A percentile compares a stretch with the other conserved stretches of the same genome.
phyloP scores from a whole-genome alignment of 1,140 invertebrate species.

The Mactra quadrangularis region DNA sequence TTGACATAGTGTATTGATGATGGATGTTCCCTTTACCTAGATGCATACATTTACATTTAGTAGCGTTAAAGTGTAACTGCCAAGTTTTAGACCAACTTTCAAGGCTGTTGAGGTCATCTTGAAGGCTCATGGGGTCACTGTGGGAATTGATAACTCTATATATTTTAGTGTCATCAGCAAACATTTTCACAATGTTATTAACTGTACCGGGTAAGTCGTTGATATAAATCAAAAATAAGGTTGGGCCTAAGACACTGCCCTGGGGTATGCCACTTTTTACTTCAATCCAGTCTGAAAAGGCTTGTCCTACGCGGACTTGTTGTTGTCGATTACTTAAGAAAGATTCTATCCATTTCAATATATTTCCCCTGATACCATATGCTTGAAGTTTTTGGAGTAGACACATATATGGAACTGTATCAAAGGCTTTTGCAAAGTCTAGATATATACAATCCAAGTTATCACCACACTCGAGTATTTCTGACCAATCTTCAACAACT shows the following conservation, averaged over 20 bases:
- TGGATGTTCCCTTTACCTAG: too few relatives aligned
- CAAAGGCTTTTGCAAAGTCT: too few relatives aligned
- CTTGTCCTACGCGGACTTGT: constrained; percentile 51
- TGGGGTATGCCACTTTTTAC: constrained; percentile 67
- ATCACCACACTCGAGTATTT: too few relatives aligned
- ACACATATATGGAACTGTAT: too few relatives aligned
- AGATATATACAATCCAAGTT: too few relatives aligned
- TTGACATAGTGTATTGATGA: too few relatives aligned
- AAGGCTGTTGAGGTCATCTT: too few relatives aligned
- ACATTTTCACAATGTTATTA: constrained; percentile 30
- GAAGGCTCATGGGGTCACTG: neutral
- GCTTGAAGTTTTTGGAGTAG: constrained; percentile 6
- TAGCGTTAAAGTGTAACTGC: too few relatives aligned
- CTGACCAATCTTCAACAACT: constrained; percentile 2
- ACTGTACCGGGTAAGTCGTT: constrained; percentile 58
- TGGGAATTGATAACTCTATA: constrained; percentile 10
- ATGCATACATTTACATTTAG: too few relatives aligned
- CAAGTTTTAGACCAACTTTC: too few relatives aligned
- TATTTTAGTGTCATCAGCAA: constrained; percentile 65
- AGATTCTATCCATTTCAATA: constrained; percentile 59
- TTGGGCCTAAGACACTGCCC: constrained; percentile 65
- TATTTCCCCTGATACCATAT: constrained; percentile 13
- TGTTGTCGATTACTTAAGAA: constrained; percentile 61
- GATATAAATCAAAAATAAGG: too few relatives aligned
- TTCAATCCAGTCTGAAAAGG: constrained; percentile 27